Evolutionary conservation across 2,797 vertebrate genomes (phyloP).

Genomic region (Mormyrops boulengeri): DNA sequence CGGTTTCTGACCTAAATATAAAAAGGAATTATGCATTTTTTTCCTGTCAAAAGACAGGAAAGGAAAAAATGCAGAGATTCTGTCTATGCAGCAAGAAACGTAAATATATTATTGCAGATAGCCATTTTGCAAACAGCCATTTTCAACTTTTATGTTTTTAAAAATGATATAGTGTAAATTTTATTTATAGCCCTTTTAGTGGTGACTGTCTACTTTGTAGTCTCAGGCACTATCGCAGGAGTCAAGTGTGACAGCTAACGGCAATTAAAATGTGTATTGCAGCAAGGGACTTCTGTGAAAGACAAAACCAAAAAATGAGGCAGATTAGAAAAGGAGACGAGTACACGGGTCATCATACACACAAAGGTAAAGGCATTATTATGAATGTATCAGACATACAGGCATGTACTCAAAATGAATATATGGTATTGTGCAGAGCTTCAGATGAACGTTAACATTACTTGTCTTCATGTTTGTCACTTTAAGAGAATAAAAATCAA

Average conservation of each 20-base stretch:
- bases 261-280: background rate
- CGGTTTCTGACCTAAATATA: background rate
- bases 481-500: background rate
- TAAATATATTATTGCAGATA: background rate
- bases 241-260: background rate
- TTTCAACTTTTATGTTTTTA: constrained; percentile 5
- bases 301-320: background rate
- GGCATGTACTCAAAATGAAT: background rate
- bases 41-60: background rate
- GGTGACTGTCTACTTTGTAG: background rate
- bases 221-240: background rate
- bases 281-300: background rate
- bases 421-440: background rate
- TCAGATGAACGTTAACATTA: background rate
- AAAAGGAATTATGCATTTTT: background rate
- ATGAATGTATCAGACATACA: background rate
- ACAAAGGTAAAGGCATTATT: background rate
- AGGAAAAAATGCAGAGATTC: constrained; percentile 5
- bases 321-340: background rate
- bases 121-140: background rate
- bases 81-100: constrained; percentile 6
- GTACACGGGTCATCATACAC: background rate
- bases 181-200: background rate
- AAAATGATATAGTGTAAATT: background rate
- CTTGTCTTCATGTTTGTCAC: background rate